A percentile compares a stretch with the other conserved stretches of the same genome.
Evolutionary conservation across 2,888 invertebrate species (phyloP).

Genomic region (Pachliopta kotzebuea): DNA sequence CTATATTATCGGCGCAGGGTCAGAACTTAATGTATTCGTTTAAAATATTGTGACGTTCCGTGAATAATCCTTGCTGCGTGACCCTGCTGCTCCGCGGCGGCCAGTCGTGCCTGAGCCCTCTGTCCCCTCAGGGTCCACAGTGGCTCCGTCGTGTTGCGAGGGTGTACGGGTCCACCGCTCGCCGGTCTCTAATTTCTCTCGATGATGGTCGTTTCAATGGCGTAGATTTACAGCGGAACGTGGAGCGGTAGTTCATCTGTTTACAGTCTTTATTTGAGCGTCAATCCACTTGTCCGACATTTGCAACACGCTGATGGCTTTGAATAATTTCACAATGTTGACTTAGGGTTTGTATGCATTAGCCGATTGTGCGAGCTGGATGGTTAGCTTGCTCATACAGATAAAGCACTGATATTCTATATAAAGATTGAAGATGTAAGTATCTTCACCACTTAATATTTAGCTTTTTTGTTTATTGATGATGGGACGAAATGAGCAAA

Average conservation of each 20-base stretch:
- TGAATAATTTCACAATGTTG: constrained; percentile 49
- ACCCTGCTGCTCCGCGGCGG: constrained; percentile 41
- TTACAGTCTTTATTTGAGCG: constrained; percentile 59
- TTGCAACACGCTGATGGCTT: constrained; percentile 52
- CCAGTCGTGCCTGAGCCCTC: constrained; percentile 33
- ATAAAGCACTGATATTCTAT: constrained; percentile 1
- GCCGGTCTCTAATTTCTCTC: constrained; percentile 59
- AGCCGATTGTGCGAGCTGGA: constrained; percentile 35
- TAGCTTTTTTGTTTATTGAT: too few species aligned
- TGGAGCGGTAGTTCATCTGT: constrained; percentile 54
- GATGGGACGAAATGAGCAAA: too few species aligned
- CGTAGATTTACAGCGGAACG: constrained; percentile 57
- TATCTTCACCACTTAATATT: too few species aligned
- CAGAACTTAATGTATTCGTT: constrained; percentile 62
- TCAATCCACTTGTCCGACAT: constrained; percentile 51
- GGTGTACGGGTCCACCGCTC: constrained; percentile 43
- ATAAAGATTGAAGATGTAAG: background rate
- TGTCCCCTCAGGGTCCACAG: constrained; percentile 1
- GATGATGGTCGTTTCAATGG: constrained; percentile 73
- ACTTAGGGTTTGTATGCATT: constrained; percentile 50
- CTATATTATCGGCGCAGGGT: constrained; percentile 61
- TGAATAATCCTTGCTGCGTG: constrained; percentile 67
- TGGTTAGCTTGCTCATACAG: constrained; percentile 3
- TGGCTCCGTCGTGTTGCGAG: constrained; percentile 22
- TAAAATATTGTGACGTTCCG: constrained; percentile 71